Evolutionary conservation across 2,888 invertebrate genomes (phyloP), one percentile per base, ranked within the genome.

Genomic region (Caenorhabditis angaria): DNA sequence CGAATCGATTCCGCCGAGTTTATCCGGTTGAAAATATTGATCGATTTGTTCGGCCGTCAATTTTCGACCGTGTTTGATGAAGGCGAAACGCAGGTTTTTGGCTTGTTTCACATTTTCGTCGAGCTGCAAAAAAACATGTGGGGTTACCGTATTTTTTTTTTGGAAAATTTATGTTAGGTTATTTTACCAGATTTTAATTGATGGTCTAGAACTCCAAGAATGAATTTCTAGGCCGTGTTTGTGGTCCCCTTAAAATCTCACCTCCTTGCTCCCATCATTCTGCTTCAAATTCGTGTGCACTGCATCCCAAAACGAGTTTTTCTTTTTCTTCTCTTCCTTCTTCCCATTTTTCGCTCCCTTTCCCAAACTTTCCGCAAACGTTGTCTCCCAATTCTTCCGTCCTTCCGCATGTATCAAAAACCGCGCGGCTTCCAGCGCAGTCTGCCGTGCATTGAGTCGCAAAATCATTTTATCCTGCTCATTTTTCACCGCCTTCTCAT

Each of bases 321-420:
- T 25, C 22, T 64, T n/a, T 32, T 32, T 32, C 22, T 70, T 61
- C 18, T 27, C 18, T 32, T 61, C 25, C 18, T 70, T 64, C 20
- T 61, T n/a, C 28, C 60, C 12, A 59, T 1, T 1, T 24, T 27
- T n/a, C 29, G 28, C 10, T 66, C 32, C 10, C 5, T 10, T 28
- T 54, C 20, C 14, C 54, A 32, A 20, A 2, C 27, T 20, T 29
- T 54, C 54, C 22, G 58, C 61, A 29, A 65, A 70, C n/a, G 59
- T 64, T 12, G 54, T 24, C 20, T 70, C 64, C 71, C 71, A 71
- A 4, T 59, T 56, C 25, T 66, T 66, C 5, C 70, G 58, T 8
- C 65, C 61, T 35, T 70, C 70, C 71, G 54, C 48, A 24, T 72
- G 72, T 2, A 72, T 22, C 10, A 72, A n/a, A 29, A 53, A 51